These are phyloP conservation scores for Mastomys natalensis DNA, from an alignment of 2,113 vertebrate species.

Conservation along the genomic window DNA sequence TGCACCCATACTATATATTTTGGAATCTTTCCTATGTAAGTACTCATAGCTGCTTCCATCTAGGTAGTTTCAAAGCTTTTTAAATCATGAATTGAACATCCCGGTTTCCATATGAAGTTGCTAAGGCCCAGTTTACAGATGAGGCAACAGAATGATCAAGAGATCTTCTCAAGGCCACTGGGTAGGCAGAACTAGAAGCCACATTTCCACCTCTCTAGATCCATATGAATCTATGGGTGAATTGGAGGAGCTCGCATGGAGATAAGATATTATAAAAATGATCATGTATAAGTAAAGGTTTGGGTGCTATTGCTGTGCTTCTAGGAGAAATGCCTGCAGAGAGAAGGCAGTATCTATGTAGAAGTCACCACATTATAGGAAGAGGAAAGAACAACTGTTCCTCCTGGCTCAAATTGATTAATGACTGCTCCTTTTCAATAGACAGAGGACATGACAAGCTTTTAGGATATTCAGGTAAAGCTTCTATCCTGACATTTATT, in stretches of 20 bases:
- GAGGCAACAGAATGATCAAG: slow-evolving; percentile 31
- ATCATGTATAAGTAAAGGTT: not conserved
- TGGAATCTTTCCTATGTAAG: slow-evolving; percentile 15
- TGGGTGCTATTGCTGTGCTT: not conserved
- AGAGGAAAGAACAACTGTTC: not conserved
- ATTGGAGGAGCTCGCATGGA: not conserved
- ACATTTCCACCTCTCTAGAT: not conserved
- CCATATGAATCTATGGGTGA: not conserved
- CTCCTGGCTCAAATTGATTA: not conserved
- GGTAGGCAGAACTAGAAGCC: not conserved
- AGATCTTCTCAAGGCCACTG: slow-evolving; percentile 53
- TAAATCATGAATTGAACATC: slow-evolving; percentile 72
- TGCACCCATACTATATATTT: not conserved
- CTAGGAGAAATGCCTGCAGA: not conserved
- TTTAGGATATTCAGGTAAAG: not conserved
- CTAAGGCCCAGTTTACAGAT: slow-evolving; percentile 71
- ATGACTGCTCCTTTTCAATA: not conserved
- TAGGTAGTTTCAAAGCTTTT: slow-evolving; percentile 64
- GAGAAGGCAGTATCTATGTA: not conserved
- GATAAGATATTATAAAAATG: not conserved
- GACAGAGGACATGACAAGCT: not conserved
- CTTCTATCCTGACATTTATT: not conserved
- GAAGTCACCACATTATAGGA: not conserved
- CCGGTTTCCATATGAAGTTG: slow-evolving; percentile 71
- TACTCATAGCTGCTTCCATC: slow-evolving; percentile 66